Percentiles rank a stretch among this genome's conserved stretches.
These are phyloP conservation scores for Thymallus thymallus DNA, from an alignment of 2,113 vertebrate genomes.

Conservation along the genomic window DNA sequence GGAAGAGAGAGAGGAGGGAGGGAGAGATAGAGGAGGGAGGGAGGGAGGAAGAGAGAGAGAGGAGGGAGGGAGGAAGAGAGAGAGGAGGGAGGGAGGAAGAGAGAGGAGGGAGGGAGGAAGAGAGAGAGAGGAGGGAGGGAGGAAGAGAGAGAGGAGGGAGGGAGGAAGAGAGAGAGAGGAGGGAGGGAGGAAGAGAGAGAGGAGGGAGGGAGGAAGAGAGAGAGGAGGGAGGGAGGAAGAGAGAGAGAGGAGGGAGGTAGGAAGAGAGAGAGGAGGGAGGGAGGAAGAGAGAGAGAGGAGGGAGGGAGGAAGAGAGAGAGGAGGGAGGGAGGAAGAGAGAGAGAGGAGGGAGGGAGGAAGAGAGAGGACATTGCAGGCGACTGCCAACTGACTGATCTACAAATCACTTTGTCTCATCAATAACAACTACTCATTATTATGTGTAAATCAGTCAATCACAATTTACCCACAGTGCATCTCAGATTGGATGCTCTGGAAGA, in stretches of 20 bases:
- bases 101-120: background rate
- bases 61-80: no score
- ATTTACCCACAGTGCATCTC: no score
- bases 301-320: background rate
- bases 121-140: background rate
- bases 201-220: background rate
- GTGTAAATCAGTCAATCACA: no score
- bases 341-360: no score
- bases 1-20: background rate
- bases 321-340: background rate
- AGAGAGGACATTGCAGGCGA: background rate
- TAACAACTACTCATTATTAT: no score
- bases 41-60: background rate
- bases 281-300: background rate
- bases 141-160: background rate
- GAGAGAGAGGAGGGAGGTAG: background rate
- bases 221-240: background rate
- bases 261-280: background rate
- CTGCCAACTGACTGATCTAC: no score
- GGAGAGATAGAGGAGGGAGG: no score
- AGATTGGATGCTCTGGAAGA: no score
- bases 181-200: background rate
- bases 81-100: background rate
- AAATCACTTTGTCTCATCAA: no score
- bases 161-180: slow-evolving; percentile 2